A percentile compares a stretch with the other conserved stretches of the same genome.
Evolutionary conservation across 2,113 vertebrate species (phyloP).

Genomic region (Aegotheles bennettii): DNA sequence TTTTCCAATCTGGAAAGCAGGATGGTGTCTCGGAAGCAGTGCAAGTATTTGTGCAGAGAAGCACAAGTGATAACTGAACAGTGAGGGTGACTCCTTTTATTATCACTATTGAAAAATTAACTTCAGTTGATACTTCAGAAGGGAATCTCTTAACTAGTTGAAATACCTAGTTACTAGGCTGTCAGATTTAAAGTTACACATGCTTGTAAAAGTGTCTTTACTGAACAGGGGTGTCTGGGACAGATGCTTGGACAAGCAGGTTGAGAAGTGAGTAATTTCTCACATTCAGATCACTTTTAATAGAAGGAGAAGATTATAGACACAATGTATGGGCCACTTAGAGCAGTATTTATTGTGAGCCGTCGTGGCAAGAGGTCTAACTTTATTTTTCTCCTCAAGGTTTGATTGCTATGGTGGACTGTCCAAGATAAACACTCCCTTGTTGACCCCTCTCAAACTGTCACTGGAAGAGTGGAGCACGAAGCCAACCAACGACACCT

Average conservation of each 20-base stretch:
- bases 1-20: neutral
- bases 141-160: neutral
- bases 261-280: neutral
- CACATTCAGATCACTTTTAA: accelerated
- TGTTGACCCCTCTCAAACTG: constrained; percentile 86
- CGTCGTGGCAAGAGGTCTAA: neutral
- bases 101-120: neutral
- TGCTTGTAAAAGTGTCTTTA: neutral
- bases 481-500: constrained; percentile 80
- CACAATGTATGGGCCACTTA: accelerated
- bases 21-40: neutral
- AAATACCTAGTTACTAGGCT: neutral
- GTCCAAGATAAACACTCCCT: constrained; percentile 95
- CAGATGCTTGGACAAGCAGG: neutral
- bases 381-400: constrained; percentile 61
- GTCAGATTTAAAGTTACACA: neutral
- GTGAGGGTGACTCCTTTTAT: neutral
- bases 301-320: neutral
- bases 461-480: constrained; percentile 96
- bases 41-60: neutral
- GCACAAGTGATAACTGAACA: accelerated
- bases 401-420: constrained; percentile 91
- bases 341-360: neutral
- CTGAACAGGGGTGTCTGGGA: neutral
- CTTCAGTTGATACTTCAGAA: neutral